Evolutionary conservation across 2,113 vertebrate species (phyloP).

Genomic region (Brachirus orientalis): DNA sequence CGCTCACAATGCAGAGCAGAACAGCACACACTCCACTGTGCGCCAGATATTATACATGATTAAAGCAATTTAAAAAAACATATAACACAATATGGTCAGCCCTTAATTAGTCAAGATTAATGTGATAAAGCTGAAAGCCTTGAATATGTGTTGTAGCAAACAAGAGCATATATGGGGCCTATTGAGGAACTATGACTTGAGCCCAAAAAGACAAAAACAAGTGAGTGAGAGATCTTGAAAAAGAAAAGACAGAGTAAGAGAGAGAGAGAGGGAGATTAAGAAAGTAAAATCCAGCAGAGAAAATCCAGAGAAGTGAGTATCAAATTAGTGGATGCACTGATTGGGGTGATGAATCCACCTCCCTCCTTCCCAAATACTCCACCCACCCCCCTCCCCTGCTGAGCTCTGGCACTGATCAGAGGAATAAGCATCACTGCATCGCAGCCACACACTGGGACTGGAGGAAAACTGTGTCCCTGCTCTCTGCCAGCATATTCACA

Average conservation of each 20-base stretch:
- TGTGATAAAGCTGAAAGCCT: no score
- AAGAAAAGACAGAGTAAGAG: neutral
- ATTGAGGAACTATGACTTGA: neutral
- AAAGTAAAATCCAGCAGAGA: constrained; percentile 29
- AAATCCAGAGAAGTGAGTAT: constrained; percentile 53
- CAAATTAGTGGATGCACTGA: constrained; percentile 55
- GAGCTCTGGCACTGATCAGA: constrained; percentile 69
- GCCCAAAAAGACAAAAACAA: constrained; percentile 10
- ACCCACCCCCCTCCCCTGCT: constrained; percentile 36
- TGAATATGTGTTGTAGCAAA: no score
- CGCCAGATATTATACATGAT: no score
- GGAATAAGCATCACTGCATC: constrained; percentile 43
- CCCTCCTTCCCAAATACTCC: constrained; percentile 1
- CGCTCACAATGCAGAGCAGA: no score
- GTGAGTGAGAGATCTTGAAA: neutral
- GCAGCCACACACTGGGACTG: constrained; percentile 51
- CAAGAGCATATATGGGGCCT: neutral
- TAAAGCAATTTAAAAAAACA: no score
- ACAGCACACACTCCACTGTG: no score
- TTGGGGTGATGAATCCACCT: constrained; percentile 15
- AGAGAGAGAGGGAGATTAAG: constrained; percentile 22
- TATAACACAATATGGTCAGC: no score
- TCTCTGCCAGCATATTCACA: constrained; percentile 42
- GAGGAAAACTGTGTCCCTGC: constrained; percentile 48
- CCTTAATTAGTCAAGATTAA: no score